A percentile compares a stretch with the other conserved stretches of the same genome.
Conservation (phyloP, 2,113 vertebrate species). For the Galbula dea region DNA sequence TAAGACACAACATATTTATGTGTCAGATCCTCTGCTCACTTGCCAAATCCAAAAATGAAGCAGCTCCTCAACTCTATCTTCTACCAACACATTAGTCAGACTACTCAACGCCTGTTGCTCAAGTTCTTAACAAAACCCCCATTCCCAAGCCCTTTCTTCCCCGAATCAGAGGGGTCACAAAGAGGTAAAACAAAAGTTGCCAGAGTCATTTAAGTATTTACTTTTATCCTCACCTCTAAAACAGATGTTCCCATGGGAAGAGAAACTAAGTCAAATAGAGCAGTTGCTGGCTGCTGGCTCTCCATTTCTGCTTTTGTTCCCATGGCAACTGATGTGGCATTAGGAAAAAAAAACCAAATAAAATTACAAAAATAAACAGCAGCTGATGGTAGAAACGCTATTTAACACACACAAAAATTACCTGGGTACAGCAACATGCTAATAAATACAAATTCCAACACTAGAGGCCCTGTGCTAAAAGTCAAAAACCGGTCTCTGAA, state of each 20-base stretch:
- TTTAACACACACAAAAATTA: not conserved
- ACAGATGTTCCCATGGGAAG: constrained; percentile 10
- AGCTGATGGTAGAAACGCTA: not conserved
- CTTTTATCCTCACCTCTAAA: not conserved
- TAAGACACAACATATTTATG: not conserved
- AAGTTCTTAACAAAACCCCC: not conserved
- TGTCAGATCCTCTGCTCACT: not conserved
- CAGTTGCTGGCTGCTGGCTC: not conserved
- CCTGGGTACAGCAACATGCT: not conserved
- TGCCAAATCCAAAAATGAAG: not conserved
- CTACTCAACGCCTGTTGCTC: not conserved
- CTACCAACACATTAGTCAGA: not conserved
- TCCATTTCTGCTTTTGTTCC: constrained; percentile 24
- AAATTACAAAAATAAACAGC: not conserved
- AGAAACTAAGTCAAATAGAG: constrained; percentile 26
- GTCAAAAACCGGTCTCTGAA: not conserved
- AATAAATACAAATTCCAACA: not conserved
- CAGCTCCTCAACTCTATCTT: not conserved
- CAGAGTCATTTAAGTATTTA: not conserved
- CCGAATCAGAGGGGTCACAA: not conserved
- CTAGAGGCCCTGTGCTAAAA: not conserved
- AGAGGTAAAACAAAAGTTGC: not conserved
- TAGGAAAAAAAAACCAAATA: constrained; percentile 46
- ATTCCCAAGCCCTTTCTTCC: not conserved
- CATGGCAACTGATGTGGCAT: constrained; percentile 37